Base-by-base conservation (phyloP, 2,888 invertebrate species). In the Drosophila nigricruria region DNA sequence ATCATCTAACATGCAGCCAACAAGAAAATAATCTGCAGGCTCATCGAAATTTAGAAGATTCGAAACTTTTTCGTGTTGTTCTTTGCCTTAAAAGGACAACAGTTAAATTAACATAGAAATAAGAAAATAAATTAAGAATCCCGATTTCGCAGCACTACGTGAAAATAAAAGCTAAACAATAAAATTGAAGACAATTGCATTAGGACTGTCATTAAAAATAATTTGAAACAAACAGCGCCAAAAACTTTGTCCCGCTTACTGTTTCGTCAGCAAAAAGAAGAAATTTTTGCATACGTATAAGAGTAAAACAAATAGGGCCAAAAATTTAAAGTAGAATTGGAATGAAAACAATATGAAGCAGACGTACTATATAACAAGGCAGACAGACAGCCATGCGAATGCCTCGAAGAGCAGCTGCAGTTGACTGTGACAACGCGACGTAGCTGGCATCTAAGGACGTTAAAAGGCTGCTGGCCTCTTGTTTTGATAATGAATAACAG, bases 401-500 rank as follows among this genome's bases (percentile, higher is more conserved):
- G 40, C 45, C 32, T 40, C 34, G 38, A 62, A 75, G 47, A 66
- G 61, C 79, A 58, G 30, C 10, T 10, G 30, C 30, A n/a, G n/a
- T n/a, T 30, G 71, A 54, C 79, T 71, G 70, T 71, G 83, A 86
- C 86, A 82, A 77, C 43, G 42, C 57, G 45, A 38, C 23, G 38
- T 20, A 5, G 47, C 25, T 27, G 56, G 62, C 67, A 67, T 65
- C 65, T 57, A 32, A 66, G 66, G 52, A 69, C 59, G 57, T 58
- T 58, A 62, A 57, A 70, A 64, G 74, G 66, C 67, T 61, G 72
- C 61, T 67, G 63, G 53, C 38, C 63, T 64, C 43, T 59, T 53
- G 56, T 68, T 66, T 76, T 79, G 76, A 60, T 81, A 84, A 84
- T 81, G 77, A 84, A 79, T 60, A 63, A 75, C 52, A 65, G 49